These are phyloP conservation scores for Cylindroiulus punctatus DNA, from an alignment of 2,888 invertebrate genomes.

Conservation along the genomic window DNA sequence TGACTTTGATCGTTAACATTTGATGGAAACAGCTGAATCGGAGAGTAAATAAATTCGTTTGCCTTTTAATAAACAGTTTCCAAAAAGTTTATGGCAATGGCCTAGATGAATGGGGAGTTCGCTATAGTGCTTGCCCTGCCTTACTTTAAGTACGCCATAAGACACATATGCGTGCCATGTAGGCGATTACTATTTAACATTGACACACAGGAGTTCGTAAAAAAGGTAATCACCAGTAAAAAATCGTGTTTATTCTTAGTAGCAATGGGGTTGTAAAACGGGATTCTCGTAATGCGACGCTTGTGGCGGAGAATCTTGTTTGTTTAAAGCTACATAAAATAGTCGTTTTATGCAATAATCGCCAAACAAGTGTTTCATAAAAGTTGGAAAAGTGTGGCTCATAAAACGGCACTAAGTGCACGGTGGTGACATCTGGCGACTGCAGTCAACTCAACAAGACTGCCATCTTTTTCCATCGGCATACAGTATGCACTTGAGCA, in stretches of 20 bases:
- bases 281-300: conserved; percentile 37
- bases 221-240: conserved; percentile 54
- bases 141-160: conserved; percentile 25
- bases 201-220: conserved; percentile 50
- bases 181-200: conserved; percentile 49
- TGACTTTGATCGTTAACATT: conserved; percentile 30
- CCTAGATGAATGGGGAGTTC: conserved; percentile 13
- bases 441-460: not conserved
- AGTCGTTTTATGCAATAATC: conserved; percentile 53
- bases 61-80: conserved; percentile 50
- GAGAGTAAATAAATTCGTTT: conserved; percentile 47
- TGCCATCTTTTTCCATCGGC: not conserved
- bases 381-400: conserved; percentile 46
- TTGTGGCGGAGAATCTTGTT: conserved; percentile 52
- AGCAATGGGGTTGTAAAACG: conserved; percentile 47
- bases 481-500: not conserved
- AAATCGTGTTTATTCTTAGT: conserved; percentile 48
- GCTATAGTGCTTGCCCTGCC: conserved; percentile 2
- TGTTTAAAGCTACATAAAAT: conserved; percentile 56
- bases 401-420: not conserved
- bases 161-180: conserved; percentile 38
- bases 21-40: conserved; percentile 45
- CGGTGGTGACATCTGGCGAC: conserved; percentile 31
- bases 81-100: conserved; percentile 52
- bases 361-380: conserved; percentile 54